phyloP scores from a whole-genome alignment of 2,113 vertebrate genomes.

The Plestiodon gilberti region DNA sequence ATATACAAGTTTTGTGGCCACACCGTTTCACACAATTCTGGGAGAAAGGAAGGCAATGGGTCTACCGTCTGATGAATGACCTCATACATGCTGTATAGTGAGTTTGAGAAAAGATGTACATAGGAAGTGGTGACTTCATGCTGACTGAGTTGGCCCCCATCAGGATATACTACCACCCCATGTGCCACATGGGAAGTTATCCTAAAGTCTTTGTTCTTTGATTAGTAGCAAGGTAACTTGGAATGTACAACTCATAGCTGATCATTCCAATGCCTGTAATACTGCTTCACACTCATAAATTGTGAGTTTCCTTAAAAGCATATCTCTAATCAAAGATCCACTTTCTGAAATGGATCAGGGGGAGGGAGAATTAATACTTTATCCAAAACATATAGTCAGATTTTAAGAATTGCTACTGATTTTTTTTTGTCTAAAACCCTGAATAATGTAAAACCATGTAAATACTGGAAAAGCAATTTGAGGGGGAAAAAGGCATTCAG shows the following conservation, averaged over 20 bases:
- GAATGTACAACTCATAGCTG: neutral
- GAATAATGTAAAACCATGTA: no score
- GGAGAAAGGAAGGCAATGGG: neutral
- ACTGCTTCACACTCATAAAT: conserved; percentile 48
- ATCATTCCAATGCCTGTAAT: conserved; percentile 17
- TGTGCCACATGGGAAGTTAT: neutral
- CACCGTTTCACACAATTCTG: neutral
- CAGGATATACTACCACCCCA: neutral
- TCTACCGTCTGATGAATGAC: neutral
- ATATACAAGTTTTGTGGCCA: neutral
- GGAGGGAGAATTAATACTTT: conserved; percentile 23
- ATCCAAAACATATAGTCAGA: neutral
- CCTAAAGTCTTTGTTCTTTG: neutral
- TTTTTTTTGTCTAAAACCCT: no score
- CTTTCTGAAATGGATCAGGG: conserved; percentile 42
- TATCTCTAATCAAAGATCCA: conserved; percentile 52
- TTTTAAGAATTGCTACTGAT: no score
- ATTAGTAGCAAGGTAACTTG: neutral
- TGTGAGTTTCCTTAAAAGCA: conserved; percentile 73
- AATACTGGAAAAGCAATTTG: no score
- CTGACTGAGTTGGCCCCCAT: neutral
- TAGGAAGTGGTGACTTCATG: neutral
- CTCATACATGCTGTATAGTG: neutral
- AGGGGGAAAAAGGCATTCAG: neutral
- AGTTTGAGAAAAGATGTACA: neutral